Conservation (phyloP, 2,113 vertebrate species). For the Ancistrus triradiatus region DNA sequence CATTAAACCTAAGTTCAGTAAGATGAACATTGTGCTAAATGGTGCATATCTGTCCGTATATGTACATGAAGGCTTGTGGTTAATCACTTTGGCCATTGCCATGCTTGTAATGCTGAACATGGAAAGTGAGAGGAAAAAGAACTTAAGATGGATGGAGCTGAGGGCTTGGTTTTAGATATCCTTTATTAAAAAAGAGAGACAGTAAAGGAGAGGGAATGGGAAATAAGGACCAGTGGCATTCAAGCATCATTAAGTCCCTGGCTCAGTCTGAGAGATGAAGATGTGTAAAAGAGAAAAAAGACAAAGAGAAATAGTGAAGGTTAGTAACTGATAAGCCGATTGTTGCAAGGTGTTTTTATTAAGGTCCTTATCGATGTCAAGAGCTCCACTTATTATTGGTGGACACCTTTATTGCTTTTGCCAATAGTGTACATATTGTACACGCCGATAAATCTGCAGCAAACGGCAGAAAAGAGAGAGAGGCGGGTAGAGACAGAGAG, state of each 20-base stretch:
- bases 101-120: background rate
- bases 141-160: constrained; percentile 58
- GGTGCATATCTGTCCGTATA: background rate
- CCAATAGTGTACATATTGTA: constrained; percentile 71
- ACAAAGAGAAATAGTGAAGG: constrained; percentile 39
- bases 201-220: constrained; percentile 51
- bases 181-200: no score
- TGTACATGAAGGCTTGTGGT: constrained; percentile 14
- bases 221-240: constrained; percentile 69
- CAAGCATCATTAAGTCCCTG: constrained; percentile 74
- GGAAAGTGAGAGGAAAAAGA: constrained; percentile 44
- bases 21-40: background rate
- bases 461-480: constrained; percentile 54
- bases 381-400: constrained; percentile 71
- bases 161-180: constrained; percentile 66
- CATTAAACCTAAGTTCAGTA: constrained; percentile 3
- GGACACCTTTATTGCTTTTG: constrained; percentile 78
- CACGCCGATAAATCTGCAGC: constrained; percentile 64
- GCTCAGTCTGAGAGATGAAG: constrained; percentile 55
- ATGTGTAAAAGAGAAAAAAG: constrained; percentile 11
- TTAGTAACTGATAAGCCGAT: constrained; percentile 60
- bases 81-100: constrained; percentile 23
- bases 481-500: constrained; percentile 52
- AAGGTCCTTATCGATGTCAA: constrained; percentile 73
- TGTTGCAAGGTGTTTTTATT: constrained; percentile 72